Evolutionary conservation across 1,140 invertebrate species (phyloP), one percentile per base, ranked within the genome.

Genomic region (Tetramorium simillimum): DNA sequence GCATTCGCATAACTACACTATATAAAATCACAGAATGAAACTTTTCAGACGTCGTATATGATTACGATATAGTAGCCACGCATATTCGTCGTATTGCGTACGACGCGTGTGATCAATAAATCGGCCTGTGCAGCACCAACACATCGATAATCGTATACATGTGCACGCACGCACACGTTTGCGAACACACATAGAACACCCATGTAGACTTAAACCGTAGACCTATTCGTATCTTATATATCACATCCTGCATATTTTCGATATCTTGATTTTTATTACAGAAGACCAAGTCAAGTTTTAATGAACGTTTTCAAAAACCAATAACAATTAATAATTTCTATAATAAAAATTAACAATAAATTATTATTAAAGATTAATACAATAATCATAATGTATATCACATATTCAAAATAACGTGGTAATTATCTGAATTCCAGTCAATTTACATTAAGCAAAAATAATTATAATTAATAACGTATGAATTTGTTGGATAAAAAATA

Each of bases 71-170:
- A 33, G 40, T 21, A 58, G 69, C 69, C 87, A 92, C 88, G 88
- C 92, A 92, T 89, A 93, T 89, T 91, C 92, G 89, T 92, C 89
- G 86, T 92, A 92, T 90, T 93, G 93, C 92, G 92, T 93, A 90
- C 92, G 92, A 93, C 92, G 92, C 92, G 92, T 93, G 94, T 93
- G 94, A 95, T 95, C 94, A 94, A 95, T 95, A 95, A 95, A 94
- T 94, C 93, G 93, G 91, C 87, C 88, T 92, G 91, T 92, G 93
- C 91, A 93, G 86, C 88, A 88, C 90, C 62, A 91, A 93, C 85
- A 92, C 89, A 60, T 63, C 78, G 86, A 86, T 90, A 87, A 67
- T 88, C 89, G 40, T 65, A 90, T 86, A 82, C 2, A 33, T 88
- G 88, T 85, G 88, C 85, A 75, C 16, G 24, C 62, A 89, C 86